Conservation (phyloP, 64 coral and sea anemone genomes). For the Stylophora pistillata region DNA sequence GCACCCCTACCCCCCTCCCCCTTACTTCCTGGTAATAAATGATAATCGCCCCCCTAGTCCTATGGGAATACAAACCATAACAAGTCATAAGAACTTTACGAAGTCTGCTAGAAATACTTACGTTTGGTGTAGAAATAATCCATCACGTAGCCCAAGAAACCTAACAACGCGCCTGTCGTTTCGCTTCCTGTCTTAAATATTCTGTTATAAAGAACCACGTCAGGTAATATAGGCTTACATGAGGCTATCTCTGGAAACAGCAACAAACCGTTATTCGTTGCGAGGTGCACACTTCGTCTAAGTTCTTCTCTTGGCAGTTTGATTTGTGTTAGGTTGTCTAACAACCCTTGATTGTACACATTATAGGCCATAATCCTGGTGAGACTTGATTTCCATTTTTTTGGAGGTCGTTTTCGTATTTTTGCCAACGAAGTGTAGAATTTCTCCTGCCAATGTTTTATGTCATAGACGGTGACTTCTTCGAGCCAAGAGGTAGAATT, state of each 20-base stretch:
- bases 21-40: too few relatives aligned
- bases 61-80: too few relatives aligned
- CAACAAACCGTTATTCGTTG: constrained; percentile 32
- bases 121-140: constrained; percentile 36
- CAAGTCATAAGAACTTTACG: neutral
- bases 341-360: neutral
- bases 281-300: neutral
- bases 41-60: too few relatives aligned
- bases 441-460: too few relatives aligned
- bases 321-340: neutral
- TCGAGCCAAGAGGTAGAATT: too few relatives aligned
- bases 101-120: constrained; percentile 1
- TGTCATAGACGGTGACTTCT: too few relatives aligned
- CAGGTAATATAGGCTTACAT: constrained; percentile 27
- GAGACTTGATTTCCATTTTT: too few relatives aligned
- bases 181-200: constrained; percentile 64
- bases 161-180: neutral
- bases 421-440: too few relatives aligned
- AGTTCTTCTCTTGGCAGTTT: neutral
- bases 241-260: constrained; percentile 19
- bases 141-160: neutral
- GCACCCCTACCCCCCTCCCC: too few relatives aligned
- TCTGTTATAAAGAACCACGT: constrained; percentile 50
- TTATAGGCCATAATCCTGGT: neutral
- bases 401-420: too few relatives aligned